These are phyloP conservation scores for Lobophora halterata DNA, from an alignment of 2,888 invertebrate species.

Conservation along the genomic window DNA sequence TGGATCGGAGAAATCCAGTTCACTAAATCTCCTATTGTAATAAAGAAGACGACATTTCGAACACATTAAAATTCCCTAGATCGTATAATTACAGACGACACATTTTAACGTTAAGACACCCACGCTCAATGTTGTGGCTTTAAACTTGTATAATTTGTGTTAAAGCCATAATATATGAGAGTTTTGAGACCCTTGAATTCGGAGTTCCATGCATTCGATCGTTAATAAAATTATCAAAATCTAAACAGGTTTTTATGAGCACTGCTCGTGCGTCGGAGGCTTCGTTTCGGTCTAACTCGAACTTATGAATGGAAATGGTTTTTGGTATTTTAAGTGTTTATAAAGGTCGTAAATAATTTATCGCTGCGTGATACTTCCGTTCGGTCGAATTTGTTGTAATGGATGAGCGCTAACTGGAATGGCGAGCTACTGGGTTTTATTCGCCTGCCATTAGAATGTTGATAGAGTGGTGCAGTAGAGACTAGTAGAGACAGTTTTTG, in stretches of 20 bases:
- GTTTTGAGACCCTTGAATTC: constrained; percentile 68
- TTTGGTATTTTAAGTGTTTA: constrained; percentile 79
- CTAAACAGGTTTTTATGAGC: constrained; percentile 77
- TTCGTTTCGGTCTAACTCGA: constrained; percentile 52
- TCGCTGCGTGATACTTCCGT: constrained; percentile 78
- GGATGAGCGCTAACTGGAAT: constrained; percentile 56
- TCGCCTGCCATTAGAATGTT: constrained; percentile 37
- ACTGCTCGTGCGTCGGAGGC: constrained; percentile 67
- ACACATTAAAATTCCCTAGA: constrained; percentile 77
- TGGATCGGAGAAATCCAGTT: constrained; percentile 62
- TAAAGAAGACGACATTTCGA: constrained; percentile 75
- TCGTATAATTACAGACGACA: constrained; percentile 79
- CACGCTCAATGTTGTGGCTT: constrained; percentile 76
- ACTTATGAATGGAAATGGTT: constrained; percentile 79
- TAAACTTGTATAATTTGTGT: constrained; percentile 80
- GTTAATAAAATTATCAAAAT: constrained; percentile 81
- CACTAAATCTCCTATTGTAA: constrained; percentile 68
- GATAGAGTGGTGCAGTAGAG: constrained; percentile 21
- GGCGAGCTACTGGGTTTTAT: constrained; percentile 69
- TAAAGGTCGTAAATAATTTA: constrained; percentile 76
- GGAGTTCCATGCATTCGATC: constrained; percentile 71
- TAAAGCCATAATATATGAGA: constrained; percentile 79
- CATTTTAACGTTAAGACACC: constrained; percentile 78
- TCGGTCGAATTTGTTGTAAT: constrained; percentile 67
- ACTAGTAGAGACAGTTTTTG: constrained; percentile 41